These are phyloP conservation scores for Eubucco bourcierii DNA, from an alignment of 2,113 vertebrate genomes.

Conservation along the genomic window DNA sequence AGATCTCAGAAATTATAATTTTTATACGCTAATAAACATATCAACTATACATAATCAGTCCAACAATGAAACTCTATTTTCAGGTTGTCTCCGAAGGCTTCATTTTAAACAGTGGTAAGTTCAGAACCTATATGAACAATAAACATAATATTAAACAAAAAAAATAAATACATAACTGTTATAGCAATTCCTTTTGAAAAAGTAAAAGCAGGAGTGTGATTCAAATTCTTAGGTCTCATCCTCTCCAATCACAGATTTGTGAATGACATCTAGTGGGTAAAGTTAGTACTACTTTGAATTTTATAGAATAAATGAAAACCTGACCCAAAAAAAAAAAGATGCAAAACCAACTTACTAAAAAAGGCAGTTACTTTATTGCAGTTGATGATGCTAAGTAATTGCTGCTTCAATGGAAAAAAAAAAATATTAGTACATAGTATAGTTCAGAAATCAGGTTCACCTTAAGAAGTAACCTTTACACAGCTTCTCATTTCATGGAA, in stretches of 20 bases:
- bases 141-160: background rate
- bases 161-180: background rate
- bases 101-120: background rate
- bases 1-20: background rate
- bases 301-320: background rate
- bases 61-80: background rate
- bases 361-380: background rate
- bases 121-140: background rate
- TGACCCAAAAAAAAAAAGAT: background rate
- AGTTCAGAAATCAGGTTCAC: background rate
- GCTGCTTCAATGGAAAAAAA: background rate
- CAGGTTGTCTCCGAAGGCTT: background rate
- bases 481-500: background rate
- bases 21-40: background rate
- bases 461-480: background rate
- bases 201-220: background rate
- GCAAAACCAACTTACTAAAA: background rate
- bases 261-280: constrained; percentile 39
- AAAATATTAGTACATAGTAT: background rate
- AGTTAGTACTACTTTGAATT: background rate
- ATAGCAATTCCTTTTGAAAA: background rate
- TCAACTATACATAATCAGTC: background rate
- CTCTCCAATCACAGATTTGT: background rate
- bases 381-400: background rate
- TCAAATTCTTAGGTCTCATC: background rate